Base-by-base conservation (phyloP, 2,888 invertebrate genomes). In the Clepsis dumicolana region DNA sequence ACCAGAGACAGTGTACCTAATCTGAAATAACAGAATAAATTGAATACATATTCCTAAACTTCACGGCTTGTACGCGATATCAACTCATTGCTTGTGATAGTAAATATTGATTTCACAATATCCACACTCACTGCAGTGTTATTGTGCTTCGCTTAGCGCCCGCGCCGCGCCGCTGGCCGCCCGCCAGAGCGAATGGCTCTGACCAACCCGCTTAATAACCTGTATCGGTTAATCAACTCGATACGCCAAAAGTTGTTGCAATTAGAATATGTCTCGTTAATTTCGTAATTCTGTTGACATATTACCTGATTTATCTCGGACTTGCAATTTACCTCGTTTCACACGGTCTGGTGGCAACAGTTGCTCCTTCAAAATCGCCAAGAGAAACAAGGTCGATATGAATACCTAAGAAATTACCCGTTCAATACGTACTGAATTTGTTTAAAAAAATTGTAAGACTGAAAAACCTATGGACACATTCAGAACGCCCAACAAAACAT, bases 161-260 rank as follows among this genome's bases (percentile, higher is more conserved):
- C 48, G 48, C 21, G 78, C 69, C 71, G 65, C 84, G 78, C 69
- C 71, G 65, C 84, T 93, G 92, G 92, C 86, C 64, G 38, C 1
- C 12, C 73, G 91, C 92, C 92, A 92, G 84, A 80, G 82, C 87
- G 82, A 89, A 89, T 86, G 81, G 83, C 87, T 87, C 85, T 88
- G 87, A 90, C 87, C 90, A 87, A 90, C 86, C 82, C 86, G 76
- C 86, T 85, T 89, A 88, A 91, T 89, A 90, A 88, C 84, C 82
- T 86, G 85, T 85, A 88, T 87, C 89, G 91, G 90, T 90, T 91
- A 89, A 92, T 92, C 90, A 91, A 91, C 90, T 86, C 89, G 78
- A 87, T 86, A 77, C 81, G 71, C 71, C 69, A 80, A 85, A 86
- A 85, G 86, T 86, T 89, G 84, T 21, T 72, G 80, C 80, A 85